Evolutionary conservation across 2,113 vertebrate genomes (phyloP), one percentile per base, ranked within the genome.

Genomic region (Aptenodytes patagonicus): DNA sequence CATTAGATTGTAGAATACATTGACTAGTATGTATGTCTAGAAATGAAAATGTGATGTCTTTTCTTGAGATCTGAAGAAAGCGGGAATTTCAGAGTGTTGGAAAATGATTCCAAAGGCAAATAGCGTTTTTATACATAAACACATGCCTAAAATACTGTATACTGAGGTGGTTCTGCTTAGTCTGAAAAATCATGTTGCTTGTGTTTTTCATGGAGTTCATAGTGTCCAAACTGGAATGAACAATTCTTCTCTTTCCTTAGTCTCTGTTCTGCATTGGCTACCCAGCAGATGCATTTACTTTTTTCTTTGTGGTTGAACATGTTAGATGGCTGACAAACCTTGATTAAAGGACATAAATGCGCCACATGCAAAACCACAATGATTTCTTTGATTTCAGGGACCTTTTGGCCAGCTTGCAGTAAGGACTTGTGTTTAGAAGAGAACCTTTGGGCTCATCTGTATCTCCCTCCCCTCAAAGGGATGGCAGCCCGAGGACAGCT

Each of bases 391-490:
- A 96, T 97, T 97, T 65, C 97, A 97, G 97, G 97, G 96, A 97
- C 95, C 95, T 96, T 97, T 95, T 96, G 97, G 96, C 86, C 96
- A 97, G 94, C 96, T 96, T 97, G 96, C 71, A 64, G 88, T 96
- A 96, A 97, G 97, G 96, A 97, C 84, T 97, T 97, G 96, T 95
- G 97, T 97, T 98, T 97, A 96, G 96, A 97, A 97, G 98, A 97
- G 97, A 97, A 98, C 92, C 95, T 97, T 96, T 96, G 96, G 87
- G 97, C 95, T 96, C 92, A 66, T 91, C 94, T 71, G 54, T 97
- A 95, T 96, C 96, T 97, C 94, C 93, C 96, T 97, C 94, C 97
- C 96, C 87, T 97, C 95, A 97, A 96, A 97, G 96, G 97, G 95
- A 94, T 98, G 97, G 96, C 96, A 96, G 96, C 90, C 96, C 58